These are phyloP conservation scores for Lagopus muta DNA, from an alignment of 2,113 vertebrate species.

Conservation along the genomic window DNA sequence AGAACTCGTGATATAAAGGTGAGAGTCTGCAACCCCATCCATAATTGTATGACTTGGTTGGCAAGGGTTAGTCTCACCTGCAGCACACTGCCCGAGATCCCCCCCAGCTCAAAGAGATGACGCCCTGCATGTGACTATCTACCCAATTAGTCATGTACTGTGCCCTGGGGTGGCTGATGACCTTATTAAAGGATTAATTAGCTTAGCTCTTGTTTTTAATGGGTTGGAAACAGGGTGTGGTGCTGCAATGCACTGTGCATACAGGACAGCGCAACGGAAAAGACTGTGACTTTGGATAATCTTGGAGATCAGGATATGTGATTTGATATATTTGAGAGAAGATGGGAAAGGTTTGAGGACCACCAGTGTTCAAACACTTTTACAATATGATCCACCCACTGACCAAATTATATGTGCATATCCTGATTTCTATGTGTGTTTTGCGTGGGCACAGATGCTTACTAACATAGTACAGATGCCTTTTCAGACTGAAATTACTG, in stretches of 20 bases:
- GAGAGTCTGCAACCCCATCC: background rate
- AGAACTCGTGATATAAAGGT: background rate
- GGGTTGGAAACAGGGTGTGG: background rate
- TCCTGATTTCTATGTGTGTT: background rate
- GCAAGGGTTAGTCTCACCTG: background rate
- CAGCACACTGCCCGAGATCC: background rate
- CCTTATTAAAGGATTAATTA: background rate
- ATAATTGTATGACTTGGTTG: background rate
- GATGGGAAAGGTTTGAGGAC: background rate
- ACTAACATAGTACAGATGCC: background rate
- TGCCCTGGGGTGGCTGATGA: background rate
- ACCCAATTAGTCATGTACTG: background rate
- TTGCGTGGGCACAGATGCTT: background rate
- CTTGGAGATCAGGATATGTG: background rate
- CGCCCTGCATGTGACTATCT: background rate
- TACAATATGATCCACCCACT: background rate
- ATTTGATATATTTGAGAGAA: background rate
- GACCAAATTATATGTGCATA: background rate
- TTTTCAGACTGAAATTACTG: background rate
- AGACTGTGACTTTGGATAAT: background rate
- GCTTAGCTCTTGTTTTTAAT: background rate
- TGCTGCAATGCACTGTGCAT: background rate
- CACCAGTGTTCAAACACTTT: background rate
- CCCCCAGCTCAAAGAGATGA: background rate
- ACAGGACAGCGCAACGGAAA: accelerated